A percentile compares a stretch with the other conserved stretches of the same genome.
Conservation (phyloP, 2,113 vertebrate species). For the Glaucidium brasilianum region DNA sequence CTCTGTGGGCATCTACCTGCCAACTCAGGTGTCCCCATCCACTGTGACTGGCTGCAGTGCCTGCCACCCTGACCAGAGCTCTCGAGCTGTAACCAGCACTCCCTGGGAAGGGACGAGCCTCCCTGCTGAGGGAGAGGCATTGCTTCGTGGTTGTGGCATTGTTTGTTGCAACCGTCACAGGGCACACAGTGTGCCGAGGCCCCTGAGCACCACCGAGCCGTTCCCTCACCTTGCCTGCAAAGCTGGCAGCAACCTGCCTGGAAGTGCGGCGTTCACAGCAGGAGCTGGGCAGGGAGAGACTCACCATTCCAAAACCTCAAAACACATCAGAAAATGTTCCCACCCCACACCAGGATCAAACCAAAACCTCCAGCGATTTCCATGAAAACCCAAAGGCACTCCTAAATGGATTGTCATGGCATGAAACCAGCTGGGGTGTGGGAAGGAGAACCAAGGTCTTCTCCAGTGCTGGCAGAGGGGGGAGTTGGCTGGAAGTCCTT, state of each 20-base stretch:
- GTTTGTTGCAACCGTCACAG: accelerated
- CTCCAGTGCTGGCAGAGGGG: background rate
- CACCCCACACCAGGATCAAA: background rate
- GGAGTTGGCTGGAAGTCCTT: background rate
- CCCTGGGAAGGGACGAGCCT: background rate
- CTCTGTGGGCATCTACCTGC: background rate
- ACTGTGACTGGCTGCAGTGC: background rate
- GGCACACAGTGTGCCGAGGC: background rate
- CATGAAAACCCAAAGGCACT: background rate
- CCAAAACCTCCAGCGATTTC: background rate
- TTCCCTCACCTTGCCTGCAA: background rate
- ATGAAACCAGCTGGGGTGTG: background rate
- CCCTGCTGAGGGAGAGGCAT: accelerated
- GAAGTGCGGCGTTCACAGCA: accelerated
- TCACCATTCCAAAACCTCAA: conserved; percentile 10
- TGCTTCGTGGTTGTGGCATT: background rate
- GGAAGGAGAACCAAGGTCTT: conserved; percentile 3
- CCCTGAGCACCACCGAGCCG: background rate
- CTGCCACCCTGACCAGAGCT: background rate
- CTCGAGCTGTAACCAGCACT: background rate
- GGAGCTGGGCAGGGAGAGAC: background rate
- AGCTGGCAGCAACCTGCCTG: background rate
- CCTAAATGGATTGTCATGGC: background rate
- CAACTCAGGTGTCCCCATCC: background rate
- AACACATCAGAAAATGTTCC: background rate